Conservation (phyloP, 2,888 invertebrate species). For the Nasonia oneida region DNA sequence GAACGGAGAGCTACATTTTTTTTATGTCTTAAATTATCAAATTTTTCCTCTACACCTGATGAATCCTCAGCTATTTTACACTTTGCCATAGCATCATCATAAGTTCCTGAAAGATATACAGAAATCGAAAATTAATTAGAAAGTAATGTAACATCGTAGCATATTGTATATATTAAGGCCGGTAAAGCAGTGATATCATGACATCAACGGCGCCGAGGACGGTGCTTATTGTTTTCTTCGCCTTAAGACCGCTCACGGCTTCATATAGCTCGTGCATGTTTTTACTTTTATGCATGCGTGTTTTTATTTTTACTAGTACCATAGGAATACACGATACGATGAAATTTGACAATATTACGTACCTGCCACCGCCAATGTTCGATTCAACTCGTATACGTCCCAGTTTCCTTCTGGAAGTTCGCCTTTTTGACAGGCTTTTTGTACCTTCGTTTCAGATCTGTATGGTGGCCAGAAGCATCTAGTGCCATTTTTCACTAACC, state of each 20-base stretch:
- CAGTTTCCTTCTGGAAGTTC: neutral
- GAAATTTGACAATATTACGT: neutral
- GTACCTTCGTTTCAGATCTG: neutral
- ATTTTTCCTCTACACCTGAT: neutral
- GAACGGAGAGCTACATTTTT: no score
- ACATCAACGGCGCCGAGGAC: neutral
- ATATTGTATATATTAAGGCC: neutral
- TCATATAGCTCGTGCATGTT: neutral
- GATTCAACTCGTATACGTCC: neutral
- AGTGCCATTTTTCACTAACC: neutral
- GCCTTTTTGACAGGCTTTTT: neutral
- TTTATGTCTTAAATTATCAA: neutral
- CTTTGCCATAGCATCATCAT: neutral
- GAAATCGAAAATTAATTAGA: neutral
- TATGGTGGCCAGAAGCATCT: neutral
- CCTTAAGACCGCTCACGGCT: neutral
- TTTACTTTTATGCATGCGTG: no score
- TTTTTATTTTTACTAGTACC: neutral
- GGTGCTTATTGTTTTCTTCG: neutral
- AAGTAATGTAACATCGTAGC: neutral
- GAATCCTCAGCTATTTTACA: neutral
- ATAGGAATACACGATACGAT: neutral
- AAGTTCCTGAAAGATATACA: neutral
- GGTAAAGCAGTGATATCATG: neutral
- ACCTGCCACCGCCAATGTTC: neutral